Conservation (phyloP, 2,888 invertebrate genomes). For the Stegophylla sp. region DNA sequence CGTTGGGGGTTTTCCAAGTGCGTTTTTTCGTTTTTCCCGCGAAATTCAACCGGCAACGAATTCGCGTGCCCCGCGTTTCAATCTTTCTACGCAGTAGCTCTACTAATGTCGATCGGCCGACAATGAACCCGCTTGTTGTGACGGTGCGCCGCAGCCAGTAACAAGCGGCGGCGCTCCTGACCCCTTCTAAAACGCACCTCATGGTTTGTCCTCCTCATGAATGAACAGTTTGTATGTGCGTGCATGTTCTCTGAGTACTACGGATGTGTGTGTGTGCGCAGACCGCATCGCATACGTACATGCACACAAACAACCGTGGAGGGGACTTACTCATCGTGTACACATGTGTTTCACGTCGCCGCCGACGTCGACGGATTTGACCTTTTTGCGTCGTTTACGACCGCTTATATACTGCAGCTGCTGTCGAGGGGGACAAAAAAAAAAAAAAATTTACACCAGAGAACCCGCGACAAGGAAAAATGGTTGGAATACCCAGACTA, state of each 20-base stretch:
- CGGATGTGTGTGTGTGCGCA: conserved; percentile 2
- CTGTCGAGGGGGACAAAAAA: conserved; percentile 9
- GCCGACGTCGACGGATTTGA: conserved; percentile 9
- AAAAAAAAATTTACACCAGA: conserved; percentile 23
- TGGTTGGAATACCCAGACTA: conserved; percentile 3
- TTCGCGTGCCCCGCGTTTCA: background rate
- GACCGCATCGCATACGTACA: background rate
- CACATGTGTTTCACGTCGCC: conserved; percentile 46
- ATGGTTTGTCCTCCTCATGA: conserved; percentile 44
- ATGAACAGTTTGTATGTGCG: conserved; percentile 37
- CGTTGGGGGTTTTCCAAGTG: background rate
- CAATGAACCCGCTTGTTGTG: conserved; percentile 53
- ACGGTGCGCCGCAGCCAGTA: conserved; percentile 36
- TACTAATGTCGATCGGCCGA: no score
- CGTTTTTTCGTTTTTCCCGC: background rate
- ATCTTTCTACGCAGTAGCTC: conserved; percentile 44
- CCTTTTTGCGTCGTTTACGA: conserved; percentile 37
- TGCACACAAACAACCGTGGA: background rate
- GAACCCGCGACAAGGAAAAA: no score
- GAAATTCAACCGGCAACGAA: background rate
- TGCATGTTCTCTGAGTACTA: background rate
- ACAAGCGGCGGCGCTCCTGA: conserved; percentile 45
- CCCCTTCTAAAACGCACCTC: conserved; percentile 55
- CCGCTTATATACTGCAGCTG: no score
- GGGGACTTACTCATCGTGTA: conserved; percentile 8